Base-by-base conservation (phyloP, 2,797 vertebrate genomes). In the Pseudomugil tenellus region DNA sequence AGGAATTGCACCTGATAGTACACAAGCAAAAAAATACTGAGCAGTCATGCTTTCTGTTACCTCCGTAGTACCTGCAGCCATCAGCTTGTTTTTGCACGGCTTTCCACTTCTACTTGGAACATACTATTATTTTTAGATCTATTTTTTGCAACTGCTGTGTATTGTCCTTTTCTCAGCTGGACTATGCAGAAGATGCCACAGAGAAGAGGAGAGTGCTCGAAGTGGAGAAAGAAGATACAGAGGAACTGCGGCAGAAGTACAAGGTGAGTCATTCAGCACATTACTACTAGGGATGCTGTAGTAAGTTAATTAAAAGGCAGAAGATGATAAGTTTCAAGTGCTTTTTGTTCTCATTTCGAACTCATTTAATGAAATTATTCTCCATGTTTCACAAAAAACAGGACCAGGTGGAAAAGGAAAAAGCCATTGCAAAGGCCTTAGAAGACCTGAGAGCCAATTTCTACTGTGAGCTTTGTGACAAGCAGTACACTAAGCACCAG, bases 391-490 rank as follows among this genome's bases (percentile, higher is more conserved):
- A 9, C 17, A 11, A 19, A 71, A 53, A 72, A 74, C n/a, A 95
- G 98, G 98, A 99, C 91, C 98, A 95, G 80, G 92, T 97, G 60
- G 98, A 99, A 84, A 99, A 99, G 82, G 98, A 99, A 87, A 98
- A 97, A 85, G 97, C 98, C 28, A 99, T 99, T 12, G 98, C 98
- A 54, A 99, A 99, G 84, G 98, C 98, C 60, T 89, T 99, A 87
- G 98, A 99, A 90, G 98, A 99, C 81, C 94, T 99, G 86, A 93
- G 97, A 90, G 98, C 98, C 34, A 99, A 99, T 86, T 99, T 99
- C 90, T 99, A 99, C 92, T 99, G 98, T 86, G 98, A 99, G 84
- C 94, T 99, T 3, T 99, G 98, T 91, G 98, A 99, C 91, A 99
- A 99, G 84, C 98, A 99, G 89, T 99, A 99, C 82, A 96, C 97